Base-by-base conservation (phyloP, 2,888 invertebrate genomes). In the Troides oblongomaculatus region DNA sequence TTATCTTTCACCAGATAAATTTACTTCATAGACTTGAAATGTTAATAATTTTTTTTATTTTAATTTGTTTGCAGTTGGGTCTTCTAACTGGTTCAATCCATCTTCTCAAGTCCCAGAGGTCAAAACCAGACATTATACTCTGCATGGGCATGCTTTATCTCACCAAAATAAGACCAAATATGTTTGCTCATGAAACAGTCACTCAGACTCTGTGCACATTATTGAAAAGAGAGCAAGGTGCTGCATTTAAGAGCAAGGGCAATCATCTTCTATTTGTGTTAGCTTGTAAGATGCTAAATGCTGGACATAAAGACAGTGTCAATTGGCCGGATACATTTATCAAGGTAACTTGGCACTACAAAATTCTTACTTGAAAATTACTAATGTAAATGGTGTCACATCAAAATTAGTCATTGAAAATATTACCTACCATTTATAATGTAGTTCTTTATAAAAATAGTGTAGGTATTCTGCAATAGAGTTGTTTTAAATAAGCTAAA, bases 241-340 rank as follows among this genome's bases (percentile, higher is more conserved):
- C 93, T 0, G 92, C 91, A 0, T 95, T 95, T 84, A 96, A 98
- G 90, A 94, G 94, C 69, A 97, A 97, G 79, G 96, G 95, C 7
- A 97, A 97, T 85, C 94, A 96, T 0, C 89, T 96, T 60, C 95
- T 97, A 58, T 96, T 97, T 75, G 96, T 97, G 46, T 86, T 98
- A 61, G 96, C 97, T 6, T 95, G 97, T 72, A 98, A 98, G 88
- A 93, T 98, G 79, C 87, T 99, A 66, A 94, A 96, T 81, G 94
- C 96, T 75, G 97, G 97, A 0, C 98, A 96, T 83, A 93, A 94
- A 63, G 97, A 98, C 58, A 96, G 96, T 75, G 95, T 94, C 72
- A 95, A 95, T 77, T 99, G 99, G 99, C 98, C 99, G 0, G 98
- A 98, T 82, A 93, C 95, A 68, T 98, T 99, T 91, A 94, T 99